Percentiles rank a stretch among this genome's conserved stretches.
Conservation (phyloP, 2,797 vertebrate species). For the Platalea minor region DNA sequence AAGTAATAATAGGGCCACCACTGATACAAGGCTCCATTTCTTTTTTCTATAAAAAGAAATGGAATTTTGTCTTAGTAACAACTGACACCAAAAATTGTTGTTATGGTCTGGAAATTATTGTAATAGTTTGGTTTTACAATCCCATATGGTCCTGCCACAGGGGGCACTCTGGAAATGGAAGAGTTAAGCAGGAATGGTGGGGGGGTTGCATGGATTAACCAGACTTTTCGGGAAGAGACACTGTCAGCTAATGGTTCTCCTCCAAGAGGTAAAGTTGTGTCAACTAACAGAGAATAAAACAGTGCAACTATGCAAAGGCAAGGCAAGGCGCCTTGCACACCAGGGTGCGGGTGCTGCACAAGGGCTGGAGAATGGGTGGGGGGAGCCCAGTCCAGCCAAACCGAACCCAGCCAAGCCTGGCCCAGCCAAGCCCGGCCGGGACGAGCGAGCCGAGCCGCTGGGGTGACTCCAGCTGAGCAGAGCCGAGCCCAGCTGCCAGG, state of each 20-base stretch:
- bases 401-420: accelerated
- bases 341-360: accelerated
- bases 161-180: neutral
- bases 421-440: neutral
- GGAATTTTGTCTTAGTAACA: neutral
- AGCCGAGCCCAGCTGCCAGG: neutral
- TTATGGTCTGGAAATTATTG: neutral
- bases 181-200: neutral
- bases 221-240: neutral
- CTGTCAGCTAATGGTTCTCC: neutral
- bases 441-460: accelerated
- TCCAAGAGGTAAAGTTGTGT: neutral
- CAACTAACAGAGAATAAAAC: neutral
- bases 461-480: neutral
- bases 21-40: neutral
- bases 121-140: neutral
- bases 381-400: neutral
- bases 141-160: neutral
- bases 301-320: neutral
- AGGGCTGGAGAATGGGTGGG: neutral
- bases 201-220: neutral
- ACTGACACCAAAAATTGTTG: neutral
- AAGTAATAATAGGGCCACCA: neutral
- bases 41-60: neutral
- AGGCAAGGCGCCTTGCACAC: neutral